Base-by-base conservation (phyloP, 2,113 vertebrate species). In the Leptobrachium leishanense region DNA sequence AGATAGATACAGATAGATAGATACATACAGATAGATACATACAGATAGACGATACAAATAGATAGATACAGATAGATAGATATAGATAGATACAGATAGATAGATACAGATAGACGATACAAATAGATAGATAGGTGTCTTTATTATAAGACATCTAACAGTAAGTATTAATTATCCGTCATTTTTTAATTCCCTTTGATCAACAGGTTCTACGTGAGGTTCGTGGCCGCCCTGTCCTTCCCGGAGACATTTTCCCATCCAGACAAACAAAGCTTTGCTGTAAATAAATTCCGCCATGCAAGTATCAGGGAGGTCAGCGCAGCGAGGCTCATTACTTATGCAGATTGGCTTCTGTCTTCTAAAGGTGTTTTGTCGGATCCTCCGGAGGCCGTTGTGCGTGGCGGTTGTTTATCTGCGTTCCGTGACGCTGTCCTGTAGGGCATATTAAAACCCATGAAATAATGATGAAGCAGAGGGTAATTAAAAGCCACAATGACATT, bases 381-480 rank as follows among this genome's bases (percentile, higher is more conserved):
- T 80, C 82, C 40, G 68, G 85, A 79, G 82, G 70, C 75, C 75
- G 76, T 0, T 1, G 78, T 10, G 57, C 87, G 85, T 54, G 5
- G 84, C 73, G 80, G 84, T 87, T 94, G 88, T 90, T 93, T 92
- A 84, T 89, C 84, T 50, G 20, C 72, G 64, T 77, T 87, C 83
- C 82, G 73, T 81, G 87, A 71, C 82, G 86, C 84, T 6, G 86
- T 93, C 91, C 94, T 94, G 93, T 93, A 91, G 91, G 94, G 92
- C 86, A 72, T 92, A 92, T 91, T 91, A 93, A 90, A 94, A 90
- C 84, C 93, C 88, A 94, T 95, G 94, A 96, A 97, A 97, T 95
- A 97, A 97, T 95, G 95, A 96, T 94, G 95, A 92, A 93, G 88
- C 85, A 88, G 87, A 91, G 87, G 90, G 91, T 96, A 97, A 99